phyloP scores from a whole-genome alignment of 2,888 invertebrate species.

The Hydropsyche betteni region DNA sequence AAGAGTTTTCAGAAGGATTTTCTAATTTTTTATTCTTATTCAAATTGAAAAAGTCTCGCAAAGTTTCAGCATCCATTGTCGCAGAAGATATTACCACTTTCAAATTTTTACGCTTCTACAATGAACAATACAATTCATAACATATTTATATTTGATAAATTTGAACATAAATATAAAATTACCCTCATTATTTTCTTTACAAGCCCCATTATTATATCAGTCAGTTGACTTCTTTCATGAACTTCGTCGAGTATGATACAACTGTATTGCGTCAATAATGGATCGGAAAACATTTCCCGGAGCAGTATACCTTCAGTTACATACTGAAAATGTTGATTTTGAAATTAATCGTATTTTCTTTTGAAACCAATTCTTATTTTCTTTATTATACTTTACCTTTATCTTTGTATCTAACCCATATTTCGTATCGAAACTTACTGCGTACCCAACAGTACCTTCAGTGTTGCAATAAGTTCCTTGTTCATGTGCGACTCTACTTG shows the following conservation, averaged over 20 bases:
- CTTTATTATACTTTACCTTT: conserved; percentile 66
- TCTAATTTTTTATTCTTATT: conserved; percentile 55
- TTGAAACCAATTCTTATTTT: conserved; percentile 33
- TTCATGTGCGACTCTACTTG: conserved; percentile 89
- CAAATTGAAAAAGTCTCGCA: conserved; percentile 80
- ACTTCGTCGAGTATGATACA: conserved; percentile 94
- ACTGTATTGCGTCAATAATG: conserved; percentile 86
- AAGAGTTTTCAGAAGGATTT: conserved; percentile 61
- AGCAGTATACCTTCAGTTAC: conserved; percentile 97
- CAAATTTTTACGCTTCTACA: conserved; percentile 80
- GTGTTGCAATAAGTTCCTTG: conserved; percentile 78
- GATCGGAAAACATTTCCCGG: conserved; percentile 95
- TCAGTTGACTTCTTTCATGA: conserved; percentile 92
- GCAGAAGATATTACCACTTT: conserved; percentile 93
- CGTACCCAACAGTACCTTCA: conserved; percentile 79
- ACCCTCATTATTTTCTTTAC: conserved; percentile 90
- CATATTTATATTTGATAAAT: not conserved
- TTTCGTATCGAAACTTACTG: conserved; percentile 80
- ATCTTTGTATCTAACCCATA: conserved; percentile 73
- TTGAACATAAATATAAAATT: conserved; percentile 51
- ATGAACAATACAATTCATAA: conserved; percentile 42
- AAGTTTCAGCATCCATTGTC: conserved; percentile 91
- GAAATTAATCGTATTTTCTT: not conserved
- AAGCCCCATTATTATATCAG: conserved; percentile 93
- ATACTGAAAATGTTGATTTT: conserved; percentile 68